phyloP scores from a whole-genome alignment of 2,797 vertebrate species.

The Protonibea diacanthus region DNA sequence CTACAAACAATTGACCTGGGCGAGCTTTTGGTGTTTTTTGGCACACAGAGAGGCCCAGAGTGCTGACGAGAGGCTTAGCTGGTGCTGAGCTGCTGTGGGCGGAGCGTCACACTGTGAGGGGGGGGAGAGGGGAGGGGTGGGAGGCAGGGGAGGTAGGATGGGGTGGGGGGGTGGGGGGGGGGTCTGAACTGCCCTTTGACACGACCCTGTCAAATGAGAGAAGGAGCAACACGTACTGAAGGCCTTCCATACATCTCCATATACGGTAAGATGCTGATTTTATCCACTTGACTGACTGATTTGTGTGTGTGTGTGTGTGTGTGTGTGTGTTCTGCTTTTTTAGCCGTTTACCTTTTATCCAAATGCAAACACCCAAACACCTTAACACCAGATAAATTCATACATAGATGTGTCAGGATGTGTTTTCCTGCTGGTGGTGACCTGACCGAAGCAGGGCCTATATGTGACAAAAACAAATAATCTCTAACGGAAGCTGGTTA shows the following conservation, averaged over 20 bases:
- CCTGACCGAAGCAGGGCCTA: background rate
- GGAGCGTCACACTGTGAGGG: constrained; percentile 37
- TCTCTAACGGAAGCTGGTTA: background rate
- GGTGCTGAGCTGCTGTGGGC: constrained; percentile 57
- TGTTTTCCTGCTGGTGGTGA: background rate
- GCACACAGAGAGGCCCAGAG: constrained; percentile 77
- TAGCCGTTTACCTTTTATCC: background rate
- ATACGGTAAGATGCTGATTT: constrained; percentile 76
- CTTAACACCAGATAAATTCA: background rate
- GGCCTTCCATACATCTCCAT: constrained; percentile 49
- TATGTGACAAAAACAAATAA: background rate
- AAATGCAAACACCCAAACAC: background rate
- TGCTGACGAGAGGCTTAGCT: constrained; percentile 82
- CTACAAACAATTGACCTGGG: constrained; percentile 68
- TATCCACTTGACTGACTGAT: background rate
- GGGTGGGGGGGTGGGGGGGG: background rate
- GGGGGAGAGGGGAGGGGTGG: background rate
- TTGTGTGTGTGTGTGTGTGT: background rate
- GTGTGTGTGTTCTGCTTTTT: background rate
- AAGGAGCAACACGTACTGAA: constrained; percentile 48
- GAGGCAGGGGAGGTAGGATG: constrained; percentile 4
- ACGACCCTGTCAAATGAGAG: constrained; percentile 73
- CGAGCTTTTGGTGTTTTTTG: constrained; percentile 63
- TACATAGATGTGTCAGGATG: constrained; percentile 1
- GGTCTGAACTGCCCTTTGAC: constrained; percentile 60